phyloP scores from a whole-genome alignment of 2,888 invertebrate genomes.

The Ecdyonurus torrentis region DNA sequence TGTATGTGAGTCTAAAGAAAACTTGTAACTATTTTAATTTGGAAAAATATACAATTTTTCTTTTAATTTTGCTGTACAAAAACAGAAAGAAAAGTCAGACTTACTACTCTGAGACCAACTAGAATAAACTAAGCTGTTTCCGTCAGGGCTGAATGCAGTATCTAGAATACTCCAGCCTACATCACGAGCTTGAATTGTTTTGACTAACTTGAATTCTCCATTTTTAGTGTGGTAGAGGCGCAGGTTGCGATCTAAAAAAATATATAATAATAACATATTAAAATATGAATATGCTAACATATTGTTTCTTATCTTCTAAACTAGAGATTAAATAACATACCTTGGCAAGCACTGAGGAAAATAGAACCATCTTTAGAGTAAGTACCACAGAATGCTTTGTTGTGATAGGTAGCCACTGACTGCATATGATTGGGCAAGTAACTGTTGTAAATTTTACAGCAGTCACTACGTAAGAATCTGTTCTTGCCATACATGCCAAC shows the following conservation, averaged over 20 bases:
- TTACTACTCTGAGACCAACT: conserved; percentile 71
- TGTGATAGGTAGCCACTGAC: conserved; percentile 29
- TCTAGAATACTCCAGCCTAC: conserved; percentile 76
- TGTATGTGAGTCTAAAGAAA: too few relatives aligned
- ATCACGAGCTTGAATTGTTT: conserved; percentile 49
- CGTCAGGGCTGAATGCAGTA: conserved; percentile 63
- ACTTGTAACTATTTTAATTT: too few relatives aligned
- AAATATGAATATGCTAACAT: neutral
- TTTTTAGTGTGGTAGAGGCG: conserved; percentile 47
- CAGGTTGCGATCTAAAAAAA: conserved; percentile 42
- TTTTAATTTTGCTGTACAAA: too few relatives aligned
- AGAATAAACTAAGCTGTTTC: conserved; percentile 55
- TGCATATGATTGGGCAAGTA: conserved; percentile 43
- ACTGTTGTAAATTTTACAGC: conserved; percentile 36
- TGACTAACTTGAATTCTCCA: conserved; percentile 40
- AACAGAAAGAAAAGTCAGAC: conserved; percentile 22
- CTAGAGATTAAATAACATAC: conserved; percentile 30
- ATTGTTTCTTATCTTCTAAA: too few relatives aligned
- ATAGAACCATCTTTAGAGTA: conserved; percentile 52
- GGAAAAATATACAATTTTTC: too few relatives aligned
- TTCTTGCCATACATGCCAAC: conserved; percentile 19
- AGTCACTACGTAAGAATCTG: conserved; percentile 29
- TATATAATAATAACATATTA: neutral
- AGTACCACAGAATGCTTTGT: conserved; percentile 54
- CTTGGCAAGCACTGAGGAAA: conserved; percentile 60